These are phyloP conservation scores for Loripinus fragilis DNA, from an alignment of 2,888 invertebrate species.

Conservation along the genomic window DNA sequence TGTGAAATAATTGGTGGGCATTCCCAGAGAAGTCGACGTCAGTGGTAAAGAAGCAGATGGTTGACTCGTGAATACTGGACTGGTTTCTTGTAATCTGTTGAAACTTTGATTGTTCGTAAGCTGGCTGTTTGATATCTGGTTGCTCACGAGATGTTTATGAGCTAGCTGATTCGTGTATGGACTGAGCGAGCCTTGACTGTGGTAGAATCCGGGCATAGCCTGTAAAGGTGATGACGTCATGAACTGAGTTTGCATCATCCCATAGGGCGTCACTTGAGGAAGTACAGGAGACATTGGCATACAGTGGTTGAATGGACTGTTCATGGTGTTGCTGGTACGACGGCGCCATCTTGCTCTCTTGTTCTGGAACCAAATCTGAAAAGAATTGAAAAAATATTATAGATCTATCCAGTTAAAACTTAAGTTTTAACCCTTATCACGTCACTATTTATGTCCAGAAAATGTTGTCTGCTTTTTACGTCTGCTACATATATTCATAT, in stretches of 20 bases:
- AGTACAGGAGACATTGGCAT: conserved; percentile 59
- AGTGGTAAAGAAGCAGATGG: background rate
- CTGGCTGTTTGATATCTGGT: too few species aligned
- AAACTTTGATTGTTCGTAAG: too few species aligned
- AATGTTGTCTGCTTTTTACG: too few species aligned
- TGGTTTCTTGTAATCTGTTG: background rate
- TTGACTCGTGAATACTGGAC: background rate
- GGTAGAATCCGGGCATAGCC: conserved; percentile 43
- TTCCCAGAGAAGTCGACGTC: background rate
- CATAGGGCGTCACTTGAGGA: conserved; percentile 60
- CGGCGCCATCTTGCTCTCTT: conserved; percentile 26
- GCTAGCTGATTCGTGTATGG: conserved; percentile 42
- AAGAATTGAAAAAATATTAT: too few species aligned
- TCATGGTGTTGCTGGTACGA: conserved; percentile 41
- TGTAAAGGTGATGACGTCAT: conserved; percentile 53
- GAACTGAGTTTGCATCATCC: conserved; percentile 60
- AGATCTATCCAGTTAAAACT: too few species aligned
- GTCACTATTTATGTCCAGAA: too few species aligned
- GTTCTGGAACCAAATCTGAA: conserved; percentile 65
- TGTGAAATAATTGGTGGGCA: background rate
- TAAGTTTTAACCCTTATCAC: too few species aligned
- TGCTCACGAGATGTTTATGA: conserved; percentile 20
- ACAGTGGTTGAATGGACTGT: conserved; percentile 45
- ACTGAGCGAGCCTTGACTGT: conserved; percentile 44
- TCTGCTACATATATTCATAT: too few species aligned